Base-by-base conservation (phyloP, 1,140 invertebrate genomes). In the Heliothis virescens region DNA sequence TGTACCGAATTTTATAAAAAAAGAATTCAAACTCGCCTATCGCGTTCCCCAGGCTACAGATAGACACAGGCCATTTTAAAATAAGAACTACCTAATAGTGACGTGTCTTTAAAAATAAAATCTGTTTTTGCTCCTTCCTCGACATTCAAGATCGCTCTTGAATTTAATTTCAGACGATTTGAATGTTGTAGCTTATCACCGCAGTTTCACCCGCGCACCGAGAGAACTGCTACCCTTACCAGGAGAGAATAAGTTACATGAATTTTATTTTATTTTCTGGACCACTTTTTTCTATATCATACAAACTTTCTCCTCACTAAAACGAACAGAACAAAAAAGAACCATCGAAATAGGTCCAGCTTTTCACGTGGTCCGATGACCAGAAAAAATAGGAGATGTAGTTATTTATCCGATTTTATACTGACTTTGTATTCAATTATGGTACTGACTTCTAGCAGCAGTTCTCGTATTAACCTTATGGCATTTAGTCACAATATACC, bases 401-500 rank as follows among this genome's bases (percentile, higher is more conserved):
- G 4, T 55, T 55, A 9, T 5, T 4, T 55, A 55, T 52, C 50
- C 21, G 21, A 26, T 3, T 15, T 52, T 52, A 52, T 18, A 16
- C 18, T 16, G n/a, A 55, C 4, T 55, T n/a, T 18, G n/a, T 1
- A 34, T 41, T 16, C 15, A n/a, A 65, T 47, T n/a, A 67, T 65
- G 34, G 12, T 16, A 47, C n/a, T 1, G 34, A 48, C 9, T 18
- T 65, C 47, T 52, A 69, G 13, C 18, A 21, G 11, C 18, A 26
- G 16, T 18, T 69, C 47, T 48, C 18, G 10, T 67, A 21, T 21
- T 52, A 26, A 60, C 18, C 48, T 29, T 52, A 9, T 71, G 48
- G 12, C 48, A 71, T 71, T 53, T 71, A 71, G 48, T 71, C 13
- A 53, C n/a, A 71, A 52, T 52, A 69, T 29, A 52, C 52, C 34